phyloP scores from a whole-genome alignment of 2,113 vertebrate species.

The Psettodes erumei region DNA sequence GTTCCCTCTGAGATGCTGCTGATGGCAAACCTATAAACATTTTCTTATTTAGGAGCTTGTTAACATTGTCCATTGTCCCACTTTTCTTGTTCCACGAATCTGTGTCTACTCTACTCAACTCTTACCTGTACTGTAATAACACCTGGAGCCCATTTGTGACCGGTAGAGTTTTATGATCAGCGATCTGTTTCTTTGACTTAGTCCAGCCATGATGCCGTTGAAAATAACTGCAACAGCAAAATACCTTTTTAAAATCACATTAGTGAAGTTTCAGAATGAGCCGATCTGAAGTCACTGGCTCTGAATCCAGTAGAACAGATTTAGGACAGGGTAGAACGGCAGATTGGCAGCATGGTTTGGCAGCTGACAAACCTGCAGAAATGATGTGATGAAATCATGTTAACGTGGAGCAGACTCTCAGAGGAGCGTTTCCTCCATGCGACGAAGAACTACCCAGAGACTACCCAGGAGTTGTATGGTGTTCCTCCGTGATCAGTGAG shows the following conservation, averaged over 20 bases:
- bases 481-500: too few species aligned
- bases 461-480: not conserved
- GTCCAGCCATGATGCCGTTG: too few species aligned
- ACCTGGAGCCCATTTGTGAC: not conserved
- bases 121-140: not conserved
- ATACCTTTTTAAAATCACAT: too few species aligned
- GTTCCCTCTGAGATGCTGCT: conserved; percentile 12
- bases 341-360: not conserved
- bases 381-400: not conserved
- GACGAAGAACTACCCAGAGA: not conserved
- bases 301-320: not conserved
- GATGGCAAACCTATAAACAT: not conserved
- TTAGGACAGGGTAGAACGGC: not conserved
- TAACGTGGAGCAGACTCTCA: not conserved
- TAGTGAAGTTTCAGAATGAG: too few species aligned
- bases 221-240: too few species aligned
- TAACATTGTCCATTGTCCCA: not conserved
- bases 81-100: not conserved
- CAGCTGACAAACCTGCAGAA: not conserved
- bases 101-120: too few species aligned
- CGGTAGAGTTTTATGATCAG: too few species aligned
- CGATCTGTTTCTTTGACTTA: too few species aligned
- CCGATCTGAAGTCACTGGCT: too few species aligned
- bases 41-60: conserved; percentile 3
- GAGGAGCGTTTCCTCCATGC: not conserved